Evolutionary conservation across 2,888 invertebrate species (phyloP).

Genomic region (Drosophila picticornis): DNA sequence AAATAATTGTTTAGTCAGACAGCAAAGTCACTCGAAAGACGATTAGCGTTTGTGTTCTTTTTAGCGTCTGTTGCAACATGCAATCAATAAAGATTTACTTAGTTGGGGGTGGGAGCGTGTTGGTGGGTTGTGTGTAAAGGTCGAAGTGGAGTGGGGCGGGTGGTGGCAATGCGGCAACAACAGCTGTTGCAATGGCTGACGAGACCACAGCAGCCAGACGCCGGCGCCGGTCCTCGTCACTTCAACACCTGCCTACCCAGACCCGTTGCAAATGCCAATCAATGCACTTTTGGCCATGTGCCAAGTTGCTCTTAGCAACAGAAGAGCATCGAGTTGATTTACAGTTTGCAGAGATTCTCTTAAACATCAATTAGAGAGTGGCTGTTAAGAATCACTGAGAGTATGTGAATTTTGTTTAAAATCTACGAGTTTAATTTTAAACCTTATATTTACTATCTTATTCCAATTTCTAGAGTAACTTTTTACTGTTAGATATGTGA

Average conservation of each 20-base stretch:
- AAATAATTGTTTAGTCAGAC: slow-evolving; percentile 67
- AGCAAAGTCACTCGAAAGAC: slow-evolving; percentile 67
- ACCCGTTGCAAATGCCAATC: slow-evolving; percentile 69
- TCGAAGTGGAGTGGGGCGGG: slow-evolving; percentile 8
- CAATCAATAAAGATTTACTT: slow-evolving; percentile 77
- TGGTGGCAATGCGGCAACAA: slow-evolving; percentile 70
- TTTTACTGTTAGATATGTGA: slow-evolving; percentile 1
- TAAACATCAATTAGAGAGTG: slow-evolving; percentile 11
- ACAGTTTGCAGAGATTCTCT: slow-evolving; percentile 31
- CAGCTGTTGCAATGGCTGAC: slow-evolving; percentile 74
- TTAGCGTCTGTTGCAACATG: slow-evolving; percentile 57
- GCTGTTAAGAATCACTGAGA: not conserved
- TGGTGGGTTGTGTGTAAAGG: not conserved
- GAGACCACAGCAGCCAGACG: slow-evolving; percentile 75
- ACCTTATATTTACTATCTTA: not conserved
- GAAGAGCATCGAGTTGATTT: slow-evolving; percentile 13
- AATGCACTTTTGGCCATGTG: slow-evolving; percentile 82
- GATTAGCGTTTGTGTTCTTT: slow-evolving; percentile 60
- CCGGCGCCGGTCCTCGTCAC: slow-evolving; percentile 63
- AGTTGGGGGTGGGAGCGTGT: slow-evolving; percentile 19
- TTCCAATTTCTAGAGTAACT: not conserved
- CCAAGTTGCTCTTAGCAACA: slow-evolving; percentile 74
- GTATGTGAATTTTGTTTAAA: not conserved
- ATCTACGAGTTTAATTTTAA: not conserved
- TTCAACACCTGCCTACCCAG: slow-evolving; percentile 29